phyloP scores from a whole-genome alignment of 1,140 invertebrate genomes.

The Aphelenchoides besseyi region DNA sequence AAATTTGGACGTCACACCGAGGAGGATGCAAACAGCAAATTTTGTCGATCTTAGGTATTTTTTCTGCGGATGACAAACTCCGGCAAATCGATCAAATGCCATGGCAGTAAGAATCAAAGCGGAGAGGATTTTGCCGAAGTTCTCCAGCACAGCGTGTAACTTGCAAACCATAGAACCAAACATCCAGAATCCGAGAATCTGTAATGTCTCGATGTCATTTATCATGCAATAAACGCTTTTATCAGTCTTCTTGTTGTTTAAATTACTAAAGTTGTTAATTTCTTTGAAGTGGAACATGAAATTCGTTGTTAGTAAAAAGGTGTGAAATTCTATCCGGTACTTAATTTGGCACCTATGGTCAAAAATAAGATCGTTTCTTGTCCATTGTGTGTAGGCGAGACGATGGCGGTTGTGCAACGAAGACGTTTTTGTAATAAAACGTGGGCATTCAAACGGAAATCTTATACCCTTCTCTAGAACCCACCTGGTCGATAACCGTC shows the following conservation, averaged over 20 bases:
- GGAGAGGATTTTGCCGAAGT: conserved; percentile 62
- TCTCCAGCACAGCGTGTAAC: conserved; percentile 59
- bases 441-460: background rate
- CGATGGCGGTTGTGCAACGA: no score
- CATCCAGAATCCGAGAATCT: conserved; percentile 63
- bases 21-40: conserved; percentile 52
- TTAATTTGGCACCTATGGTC: background rate
- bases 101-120: conserved; percentile 59
- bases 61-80: conserved; percentile 57
- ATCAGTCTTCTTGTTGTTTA: background rate
- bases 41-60: conserved; percentile 44
- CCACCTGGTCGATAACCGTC: conserved; percentile 60
- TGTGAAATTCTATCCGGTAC: background rate
- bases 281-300: no score
- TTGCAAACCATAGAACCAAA: conserved; percentile 58
- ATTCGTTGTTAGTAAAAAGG: conserved; percentile 32
- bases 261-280: background rate
- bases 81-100: conserved; percentile 60
- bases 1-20: conserved; percentile 37
- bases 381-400: background rate
- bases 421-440: no score
- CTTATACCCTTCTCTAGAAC: conserved; percentile 7
- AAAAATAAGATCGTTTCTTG: background rate
- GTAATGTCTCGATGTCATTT: conserved; percentile 16
- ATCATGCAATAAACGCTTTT: background rate